These are phyloP conservation scores for Sepioteuthis lessoniana DNA, from an alignment of 2,888 invertebrate species.

Conservation along the genomic window DNA sequence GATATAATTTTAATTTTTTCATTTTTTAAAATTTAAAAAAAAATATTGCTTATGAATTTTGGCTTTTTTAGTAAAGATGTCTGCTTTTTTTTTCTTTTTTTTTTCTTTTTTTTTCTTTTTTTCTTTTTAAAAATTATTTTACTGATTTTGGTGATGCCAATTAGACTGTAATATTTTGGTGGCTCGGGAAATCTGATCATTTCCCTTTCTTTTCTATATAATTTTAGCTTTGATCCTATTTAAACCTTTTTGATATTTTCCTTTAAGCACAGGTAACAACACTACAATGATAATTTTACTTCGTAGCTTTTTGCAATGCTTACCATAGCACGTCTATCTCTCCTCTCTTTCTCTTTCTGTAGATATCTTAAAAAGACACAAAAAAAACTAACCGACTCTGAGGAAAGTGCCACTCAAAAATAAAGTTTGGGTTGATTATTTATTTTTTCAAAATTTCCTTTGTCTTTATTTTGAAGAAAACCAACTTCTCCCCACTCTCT, in stretches of 20 bases:
- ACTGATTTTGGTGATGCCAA: no score
- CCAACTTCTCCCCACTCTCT: not conserved
- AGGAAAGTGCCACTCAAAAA: not conserved
- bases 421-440: not conserved
- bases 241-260: not conserved
- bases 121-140: no score
- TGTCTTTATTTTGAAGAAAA: not conserved
- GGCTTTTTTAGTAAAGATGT: not conserved
- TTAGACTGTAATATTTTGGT: not conserved
- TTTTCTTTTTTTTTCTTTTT: not conserved
- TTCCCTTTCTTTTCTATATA: not conserved
- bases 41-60: conserved; percentile 15
- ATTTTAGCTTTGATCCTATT: no score
- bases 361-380: no score
- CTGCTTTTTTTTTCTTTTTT: not conserved
- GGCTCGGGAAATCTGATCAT: not conserved
- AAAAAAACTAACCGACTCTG: not conserved
- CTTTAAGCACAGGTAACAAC: not conserved
- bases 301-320: no score
- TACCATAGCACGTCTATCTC: no score
- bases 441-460: not conserved
- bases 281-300: no score
- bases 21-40: no score
- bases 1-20: no score
- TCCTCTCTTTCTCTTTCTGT: no score